These are phyloP conservation scores for Leptinotarsa haldemani DNA, from an alignment of 2,888 invertebrate species.

Conservation along the genomic window DNA sequence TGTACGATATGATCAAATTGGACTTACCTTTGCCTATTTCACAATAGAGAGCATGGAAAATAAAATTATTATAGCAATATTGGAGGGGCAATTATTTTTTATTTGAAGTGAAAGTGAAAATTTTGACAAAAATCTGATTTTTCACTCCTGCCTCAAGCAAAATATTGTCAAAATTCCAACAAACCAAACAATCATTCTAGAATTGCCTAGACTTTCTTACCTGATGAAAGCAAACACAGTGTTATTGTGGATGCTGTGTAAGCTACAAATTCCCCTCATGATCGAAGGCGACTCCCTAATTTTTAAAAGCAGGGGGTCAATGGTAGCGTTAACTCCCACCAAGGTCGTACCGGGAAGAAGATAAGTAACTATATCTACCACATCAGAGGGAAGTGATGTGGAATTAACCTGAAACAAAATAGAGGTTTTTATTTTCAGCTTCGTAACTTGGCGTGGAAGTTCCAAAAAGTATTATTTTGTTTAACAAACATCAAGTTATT, in stretches of 20 bases:
- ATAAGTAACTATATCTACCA: conserved; percentile 76
- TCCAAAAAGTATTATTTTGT: no score
- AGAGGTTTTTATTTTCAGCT: neutral
- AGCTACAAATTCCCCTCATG: conserved; percentile 71
- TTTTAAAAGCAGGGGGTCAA: conserved; percentile 63
- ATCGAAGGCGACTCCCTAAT: conserved; percentile 71
- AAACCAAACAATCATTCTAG: neutral
- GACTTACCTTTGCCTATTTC: conserved; percentile 46
- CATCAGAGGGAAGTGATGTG: conserved; percentile 59
- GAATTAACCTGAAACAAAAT: conserved; percentile 48
- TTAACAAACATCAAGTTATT: no score
- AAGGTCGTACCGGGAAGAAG: conserved; percentile 83
- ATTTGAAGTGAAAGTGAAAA: neutral
- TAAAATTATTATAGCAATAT: conserved; percentile 9
- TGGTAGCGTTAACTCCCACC: conserved; percentile 50
- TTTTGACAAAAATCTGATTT: neutral
- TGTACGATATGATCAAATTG: conserved; percentile 3
- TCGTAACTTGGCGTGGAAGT: neutral
- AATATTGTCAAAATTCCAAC: no score
- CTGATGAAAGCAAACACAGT: conserved; percentile 77
- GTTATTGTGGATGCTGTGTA: conserved; percentile 67
- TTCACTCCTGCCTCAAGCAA: no score
- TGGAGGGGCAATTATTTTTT: conserved; percentile 16
- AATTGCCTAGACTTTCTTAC: conserved; percentile 64
- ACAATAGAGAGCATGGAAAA: conserved; percentile 35